phyloP scores from a whole-genome alignment of 1,140 invertebrate genomes.

The Leucophenga varia region DNA sequence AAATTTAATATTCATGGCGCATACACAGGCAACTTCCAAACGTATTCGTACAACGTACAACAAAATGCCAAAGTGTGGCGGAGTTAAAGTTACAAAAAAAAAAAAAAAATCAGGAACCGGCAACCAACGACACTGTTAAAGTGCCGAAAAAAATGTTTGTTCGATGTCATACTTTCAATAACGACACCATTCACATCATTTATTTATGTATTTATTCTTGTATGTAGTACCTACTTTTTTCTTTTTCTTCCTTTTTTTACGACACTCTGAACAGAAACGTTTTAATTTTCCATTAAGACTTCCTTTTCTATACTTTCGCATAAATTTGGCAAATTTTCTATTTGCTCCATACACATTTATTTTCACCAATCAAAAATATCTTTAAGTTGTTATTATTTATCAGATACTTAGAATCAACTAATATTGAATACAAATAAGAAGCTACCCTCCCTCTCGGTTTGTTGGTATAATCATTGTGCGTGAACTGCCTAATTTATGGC shows the following conservation, averaged over 20 bases:
- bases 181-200: conserved; percentile 36
- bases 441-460: conserved; percentile 1
- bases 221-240: no score
- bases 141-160: conserved; percentile 20
- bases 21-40: conserved; percentile 50
- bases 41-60: no score
- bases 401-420: no score
- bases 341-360: no score
- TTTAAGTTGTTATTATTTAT: no score
- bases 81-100: conserved; percentile 21
- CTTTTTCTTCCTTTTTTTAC: neutral
- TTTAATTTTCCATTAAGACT: conserved; percentile 9
- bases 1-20: conserved; percentile 51
- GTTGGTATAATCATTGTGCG: neutral
- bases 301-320: conserved; percentile 18
- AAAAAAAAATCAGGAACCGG: neutral
- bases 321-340: no score
- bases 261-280: conserved; percentile 8
- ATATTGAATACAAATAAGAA: no score
- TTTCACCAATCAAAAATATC: no score
- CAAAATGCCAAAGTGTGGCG: conserved; percentile 39
- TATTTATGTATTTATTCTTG: no score
- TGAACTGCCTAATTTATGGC: conserved; percentile 31
- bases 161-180: conserved; percentile 40
- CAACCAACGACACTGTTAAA: conserved; percentile 13